Percentiles rank a stretch among this genome's conserved stretches.
These are phyloP conservation scores for Callopanchax toddi DNA, from an alignment of 2,113 vertebrate species.

Conservation along the genomic window DNA sequence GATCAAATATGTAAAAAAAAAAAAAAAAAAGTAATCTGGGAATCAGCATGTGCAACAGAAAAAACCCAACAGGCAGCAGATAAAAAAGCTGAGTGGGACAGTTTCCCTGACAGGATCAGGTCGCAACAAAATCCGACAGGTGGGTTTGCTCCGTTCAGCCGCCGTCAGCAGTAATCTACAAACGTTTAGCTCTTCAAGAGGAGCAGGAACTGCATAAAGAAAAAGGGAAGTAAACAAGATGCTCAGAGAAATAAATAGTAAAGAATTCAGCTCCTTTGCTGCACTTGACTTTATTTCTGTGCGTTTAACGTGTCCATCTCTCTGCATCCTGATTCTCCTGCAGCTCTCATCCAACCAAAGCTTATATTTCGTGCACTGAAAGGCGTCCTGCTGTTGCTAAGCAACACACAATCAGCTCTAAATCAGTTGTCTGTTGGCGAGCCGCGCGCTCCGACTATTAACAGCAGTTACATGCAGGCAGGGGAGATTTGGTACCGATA, in stretches of 20 bases:
- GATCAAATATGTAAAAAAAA: no score
- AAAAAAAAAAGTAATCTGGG: not conserved
- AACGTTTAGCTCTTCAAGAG: not conserved
- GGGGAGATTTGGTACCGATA: slow-evolving; percentile 2
- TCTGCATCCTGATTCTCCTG: slow-evolving; percentile 23
- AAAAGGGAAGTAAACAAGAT: not conserved
- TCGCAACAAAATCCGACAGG: not conserved
- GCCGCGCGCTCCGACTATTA: not conserved
- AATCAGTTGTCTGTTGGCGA: slow-evolving; percentile 48
- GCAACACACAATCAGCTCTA: slow-evolving; percentile 55
- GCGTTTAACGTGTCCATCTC: slow-evolving; percentile 6
- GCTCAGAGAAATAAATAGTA: not conserved
- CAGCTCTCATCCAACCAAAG: slow-evolving; percentile 33
- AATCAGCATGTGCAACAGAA: not conserved
- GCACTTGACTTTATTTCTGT: not conserved
- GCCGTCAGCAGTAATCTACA: not conserved
- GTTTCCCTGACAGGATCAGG: not conserved
- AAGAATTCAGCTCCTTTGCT: no score
- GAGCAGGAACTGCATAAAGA: not conserved
- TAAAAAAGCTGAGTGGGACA: not conserved
- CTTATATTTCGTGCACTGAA: slow-evolving; percentile 53
- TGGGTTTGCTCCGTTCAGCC: not conserved
- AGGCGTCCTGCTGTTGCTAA: slow-evolving; percentile 69
- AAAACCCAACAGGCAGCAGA: slow-evolving; percentile 1
- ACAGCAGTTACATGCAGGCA: slow-evolving; percentile 12